Conservation (phyloP, 2,797 vertebrate genomes). For the Xyrichtys novacula region DNA sequence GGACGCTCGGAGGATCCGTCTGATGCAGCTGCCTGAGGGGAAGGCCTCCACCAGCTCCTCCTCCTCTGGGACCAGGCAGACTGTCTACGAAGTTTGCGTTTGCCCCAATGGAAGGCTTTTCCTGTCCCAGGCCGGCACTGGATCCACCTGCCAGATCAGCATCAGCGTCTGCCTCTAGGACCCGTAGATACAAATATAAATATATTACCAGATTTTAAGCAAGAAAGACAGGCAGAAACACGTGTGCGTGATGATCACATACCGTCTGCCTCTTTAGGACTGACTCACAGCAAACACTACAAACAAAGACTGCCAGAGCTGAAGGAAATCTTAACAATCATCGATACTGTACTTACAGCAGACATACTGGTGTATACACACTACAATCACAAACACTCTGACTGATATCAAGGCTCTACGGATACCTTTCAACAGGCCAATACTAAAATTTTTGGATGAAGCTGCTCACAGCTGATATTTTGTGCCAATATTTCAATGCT, state of each 20-base stretch:
- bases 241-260: background rate
- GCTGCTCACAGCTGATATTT: conserved; percentile 49
- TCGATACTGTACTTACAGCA: conserved; percentile 38
- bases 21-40: conserved; percentile 94
- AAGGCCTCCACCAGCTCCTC: conserved; percentile 84
- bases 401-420: conserved; percentile 36
- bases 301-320: conserved; percentile 53
- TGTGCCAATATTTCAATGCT: conserved; percentile 53
- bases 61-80: conserved; percentile 90
- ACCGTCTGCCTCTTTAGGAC: conserved; percentile 48
- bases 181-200: conserved; percentile 19
- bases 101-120: conserved; percentile 96
- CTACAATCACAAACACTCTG: conserved; percentile 33
- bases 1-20: conserved; percentile 93
- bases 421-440: conserved; percentile 45
- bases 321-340: conserved; percentile 40
- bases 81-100: conserved; percentile 96
- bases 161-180: conserved; percentile 95
- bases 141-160: conserved; percentile 97
- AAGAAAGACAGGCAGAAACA: conserved; percentile 25
- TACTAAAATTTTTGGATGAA: conserved; percentile 23
- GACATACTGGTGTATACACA: conserved; percentile 34
- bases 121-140: conserved; percentile 94
- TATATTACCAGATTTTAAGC: conserved; percentile 18
- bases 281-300: conserved; percentile 34